Conservation (phyloP, 2,797 vertebrate species). For the Echiichthys vipera region DNA sequence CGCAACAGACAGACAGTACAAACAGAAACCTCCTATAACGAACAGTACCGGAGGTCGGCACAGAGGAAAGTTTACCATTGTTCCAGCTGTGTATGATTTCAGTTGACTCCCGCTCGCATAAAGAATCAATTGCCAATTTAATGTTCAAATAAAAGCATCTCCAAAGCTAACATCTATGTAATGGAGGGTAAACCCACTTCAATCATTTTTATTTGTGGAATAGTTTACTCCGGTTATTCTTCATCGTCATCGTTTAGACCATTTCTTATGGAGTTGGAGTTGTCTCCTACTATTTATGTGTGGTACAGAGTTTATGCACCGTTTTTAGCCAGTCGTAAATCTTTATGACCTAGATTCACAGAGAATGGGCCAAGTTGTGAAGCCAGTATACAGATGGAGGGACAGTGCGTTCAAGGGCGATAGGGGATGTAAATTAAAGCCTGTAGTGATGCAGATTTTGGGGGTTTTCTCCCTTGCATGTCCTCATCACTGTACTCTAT, state of each 20-base stretch:
- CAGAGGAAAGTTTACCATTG: background rate
- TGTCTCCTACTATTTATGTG: conserved; percentile 26
- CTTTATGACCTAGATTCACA: conserved; percentile 52
- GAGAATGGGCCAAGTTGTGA: background rate
- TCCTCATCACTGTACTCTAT: no score
- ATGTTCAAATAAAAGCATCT: conserved; percentile 26
- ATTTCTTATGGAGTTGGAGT: conserved; percentile 12
- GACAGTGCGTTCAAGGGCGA: background rate
- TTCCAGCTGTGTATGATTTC: conserved; percentile 14
- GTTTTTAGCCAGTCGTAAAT: conserved; percentile 61
- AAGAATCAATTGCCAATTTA: background rate
- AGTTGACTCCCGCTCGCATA: background rate
- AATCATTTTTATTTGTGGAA: conserved; percentile 24
- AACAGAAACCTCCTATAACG: no score
- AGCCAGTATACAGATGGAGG: conserved; percentile 4
- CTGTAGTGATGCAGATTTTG: background rate
- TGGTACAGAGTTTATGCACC: conserved; percentile 21
- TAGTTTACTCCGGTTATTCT: background rate
- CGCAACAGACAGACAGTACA: no score
- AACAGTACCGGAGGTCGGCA: no score
- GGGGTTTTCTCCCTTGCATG: background rate
- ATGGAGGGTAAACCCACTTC: background rate
- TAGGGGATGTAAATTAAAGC: background rate
- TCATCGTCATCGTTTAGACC: no score
- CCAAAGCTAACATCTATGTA: background rate